A percentile compares a stretch with the other conserved stretches of the same genome.
Evolutionary conservation across 2,797 vertebrate species (phyloP).

Genomic region (Lophotriccus pileatus): DNA sequence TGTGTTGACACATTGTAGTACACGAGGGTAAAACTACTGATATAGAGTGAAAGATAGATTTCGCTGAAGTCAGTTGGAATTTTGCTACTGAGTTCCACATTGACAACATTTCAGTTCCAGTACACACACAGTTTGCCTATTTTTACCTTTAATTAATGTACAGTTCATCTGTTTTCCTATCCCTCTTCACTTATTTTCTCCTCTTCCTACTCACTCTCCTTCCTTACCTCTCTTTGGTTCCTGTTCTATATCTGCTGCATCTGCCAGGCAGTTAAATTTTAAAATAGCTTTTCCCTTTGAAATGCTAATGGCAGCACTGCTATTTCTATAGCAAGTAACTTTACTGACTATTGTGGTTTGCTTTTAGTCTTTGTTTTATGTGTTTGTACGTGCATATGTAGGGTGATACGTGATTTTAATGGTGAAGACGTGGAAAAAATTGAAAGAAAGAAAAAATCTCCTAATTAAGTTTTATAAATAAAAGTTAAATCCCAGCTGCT

Average conservation of each 20-base stretch:
- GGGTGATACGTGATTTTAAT: not conserved
- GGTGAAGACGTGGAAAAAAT: not conserved
- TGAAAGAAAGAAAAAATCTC: not conserved
- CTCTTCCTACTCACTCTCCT: not conserved
- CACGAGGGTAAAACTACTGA: not conserved
- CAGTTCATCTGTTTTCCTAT: not conserved
- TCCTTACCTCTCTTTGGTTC: conserved; percentile 21
- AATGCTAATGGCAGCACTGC: conserved; percentile 63
- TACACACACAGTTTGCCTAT: not conserved
- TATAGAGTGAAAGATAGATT: not conserved
- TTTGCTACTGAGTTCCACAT: not conserved
- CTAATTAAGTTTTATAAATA: conserved; percentile 49
- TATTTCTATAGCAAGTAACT: conserved; percentile 49
- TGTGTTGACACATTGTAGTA: not conserved
- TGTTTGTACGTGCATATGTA: not conserved
- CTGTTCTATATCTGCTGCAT: conserved; percentile 28
- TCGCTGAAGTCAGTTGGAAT: not conserved
- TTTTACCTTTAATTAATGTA: not conserved
- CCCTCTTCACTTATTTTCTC: not conserved
- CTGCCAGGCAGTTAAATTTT: conserved; percentile 68
- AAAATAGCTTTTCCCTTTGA: conserved; percentile 68
- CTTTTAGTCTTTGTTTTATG: conserved; percentile 32
- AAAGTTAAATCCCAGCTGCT: conserved; percentile 48
- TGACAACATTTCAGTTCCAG: not conserved
- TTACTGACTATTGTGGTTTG: conserved; percentile 8